Conservation (phyloP, 2,113 vertebrate species). For the Melanotaenia duboulayi region DNA sequence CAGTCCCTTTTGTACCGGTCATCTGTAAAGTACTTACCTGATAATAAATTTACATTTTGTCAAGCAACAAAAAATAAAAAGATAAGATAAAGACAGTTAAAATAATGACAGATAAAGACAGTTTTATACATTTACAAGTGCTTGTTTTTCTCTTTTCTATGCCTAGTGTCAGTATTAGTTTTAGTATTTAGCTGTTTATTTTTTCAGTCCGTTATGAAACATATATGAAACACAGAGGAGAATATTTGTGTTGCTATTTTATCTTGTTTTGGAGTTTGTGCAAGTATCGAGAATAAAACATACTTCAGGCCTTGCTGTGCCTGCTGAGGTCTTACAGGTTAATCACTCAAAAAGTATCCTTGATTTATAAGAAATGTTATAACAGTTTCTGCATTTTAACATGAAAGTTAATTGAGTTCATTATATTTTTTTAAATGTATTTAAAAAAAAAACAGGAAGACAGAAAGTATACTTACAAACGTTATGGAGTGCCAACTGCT, state of each 20-base stretch:
- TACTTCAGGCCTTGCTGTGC: not conserved
- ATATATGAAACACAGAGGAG: not conserved
- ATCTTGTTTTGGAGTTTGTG: not conserved
- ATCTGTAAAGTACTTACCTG: not conserved
- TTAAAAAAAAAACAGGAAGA: too few relatives aligned
- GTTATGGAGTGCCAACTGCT: constrained; percentile 5
- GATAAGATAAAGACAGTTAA: not conserved
- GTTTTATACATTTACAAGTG: not conserved
- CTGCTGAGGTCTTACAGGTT: not conserved
- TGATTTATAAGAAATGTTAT: not conserved
- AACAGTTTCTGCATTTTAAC: not conserved
- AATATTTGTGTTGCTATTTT: not conserved
- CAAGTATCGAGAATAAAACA: not conserved
- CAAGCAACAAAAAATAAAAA: not conserved
- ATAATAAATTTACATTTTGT: not conserved
- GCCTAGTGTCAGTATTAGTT: not conserved
- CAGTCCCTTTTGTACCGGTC: not conserved
- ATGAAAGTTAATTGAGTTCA: not conserved
- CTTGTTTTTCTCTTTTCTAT: not conserved
- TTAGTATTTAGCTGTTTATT: not conserved
- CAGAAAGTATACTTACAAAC: constrained; percentile 50
- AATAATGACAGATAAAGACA: too few relatives aligned
- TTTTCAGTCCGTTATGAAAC: not conserved
- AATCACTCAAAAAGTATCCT: not conserved
- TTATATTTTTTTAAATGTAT: not conserved